Evolutionary conservation across 2,113 vertebrate species (phyloP).

Genomic region (Anhinga anhinga): DNA sequence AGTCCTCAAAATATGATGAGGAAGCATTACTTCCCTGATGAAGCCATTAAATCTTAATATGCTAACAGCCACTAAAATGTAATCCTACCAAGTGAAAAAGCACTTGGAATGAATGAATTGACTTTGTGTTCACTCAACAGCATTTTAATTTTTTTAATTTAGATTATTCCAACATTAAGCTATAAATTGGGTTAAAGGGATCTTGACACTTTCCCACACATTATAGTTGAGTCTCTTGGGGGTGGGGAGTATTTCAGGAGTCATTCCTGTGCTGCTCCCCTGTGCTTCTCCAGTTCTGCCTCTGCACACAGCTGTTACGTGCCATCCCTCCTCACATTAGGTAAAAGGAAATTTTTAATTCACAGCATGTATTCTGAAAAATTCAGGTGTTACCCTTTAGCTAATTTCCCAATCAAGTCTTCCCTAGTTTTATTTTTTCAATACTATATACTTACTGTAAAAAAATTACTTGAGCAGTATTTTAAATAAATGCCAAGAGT

Average conservation of each 20-base stretch:
- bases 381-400: neutral
- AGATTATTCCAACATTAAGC: neutral
- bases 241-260: neutral
- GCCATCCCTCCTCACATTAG: neutral
- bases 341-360: neutral
- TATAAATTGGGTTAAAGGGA: neutral
- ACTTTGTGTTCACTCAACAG: neutral
- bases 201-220: neutral
- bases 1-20: neutral
- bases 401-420: neutral
- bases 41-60: constrained; percentile 10
- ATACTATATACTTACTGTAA: neutral
- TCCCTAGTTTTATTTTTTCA: neutral
- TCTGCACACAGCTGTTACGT: accelerated
- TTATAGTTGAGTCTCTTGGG: neutral
- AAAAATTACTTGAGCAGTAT: neutral
- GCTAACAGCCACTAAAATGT: neutral
- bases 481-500: neutral
- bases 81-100: neutral
- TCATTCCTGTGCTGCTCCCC: neutral
- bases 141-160: neutral
- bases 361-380: neutral
- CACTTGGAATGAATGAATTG: constrained; percentile 2
- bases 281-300: neutral
- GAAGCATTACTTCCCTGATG: neutral